Evolutionary conservation across 2,113 vertebrate species (phyloP).

Genomic region (Podilymbus podiceps): DNA sequence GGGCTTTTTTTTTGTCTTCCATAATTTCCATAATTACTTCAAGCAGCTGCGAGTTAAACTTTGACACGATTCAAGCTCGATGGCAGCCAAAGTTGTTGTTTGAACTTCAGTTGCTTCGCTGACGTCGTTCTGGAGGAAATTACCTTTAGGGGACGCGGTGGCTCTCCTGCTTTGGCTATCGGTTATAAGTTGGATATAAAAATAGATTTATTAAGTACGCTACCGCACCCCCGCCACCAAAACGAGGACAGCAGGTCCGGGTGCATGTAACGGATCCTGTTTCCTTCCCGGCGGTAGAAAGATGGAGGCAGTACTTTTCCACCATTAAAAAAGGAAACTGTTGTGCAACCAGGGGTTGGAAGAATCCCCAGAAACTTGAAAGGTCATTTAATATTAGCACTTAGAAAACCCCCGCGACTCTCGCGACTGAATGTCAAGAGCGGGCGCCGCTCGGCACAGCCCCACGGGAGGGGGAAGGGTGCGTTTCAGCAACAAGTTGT

Average conservation of each 20-base stretch:
- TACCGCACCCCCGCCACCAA: fast-evolving
- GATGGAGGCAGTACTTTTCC: background rate
- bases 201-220: background rate
- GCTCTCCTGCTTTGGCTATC: background rate
- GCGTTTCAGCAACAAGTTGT: background rate
- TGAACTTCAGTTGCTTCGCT: background rate
- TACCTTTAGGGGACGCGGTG: background rate
- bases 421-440: background rate
- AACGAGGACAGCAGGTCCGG: background rate
- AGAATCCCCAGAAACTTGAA: background rate
- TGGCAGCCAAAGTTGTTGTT: no score
- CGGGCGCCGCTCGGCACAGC: background rate
- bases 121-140: background rate
- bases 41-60: background rate
- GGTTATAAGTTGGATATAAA: fast-evolving
- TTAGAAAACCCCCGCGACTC: background rate
- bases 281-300: background rate
- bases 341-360: background rate
- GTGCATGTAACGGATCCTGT: fast-evolving
- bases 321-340: background rate
- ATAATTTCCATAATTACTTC: background rate
- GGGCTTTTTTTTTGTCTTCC: background rate
- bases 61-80: no score
- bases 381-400: background rate
- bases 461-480: background rate